Conservation (phyloP, 2,113 vertebrate genomes). For the Psammodynastes pulverulentus region DNA sequence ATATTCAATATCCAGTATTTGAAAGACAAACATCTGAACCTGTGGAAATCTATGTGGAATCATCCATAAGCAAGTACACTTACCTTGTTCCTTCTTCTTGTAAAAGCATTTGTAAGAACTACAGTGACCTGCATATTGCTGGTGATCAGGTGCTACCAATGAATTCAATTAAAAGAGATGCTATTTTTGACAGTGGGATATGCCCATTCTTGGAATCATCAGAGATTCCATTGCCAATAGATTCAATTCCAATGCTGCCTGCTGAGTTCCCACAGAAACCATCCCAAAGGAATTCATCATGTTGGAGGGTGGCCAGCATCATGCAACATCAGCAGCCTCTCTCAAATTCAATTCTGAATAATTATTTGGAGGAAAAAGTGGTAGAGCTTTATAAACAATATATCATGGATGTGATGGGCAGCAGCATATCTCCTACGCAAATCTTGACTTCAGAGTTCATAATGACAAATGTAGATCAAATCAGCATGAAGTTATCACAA, state of each 20-base stretch:
- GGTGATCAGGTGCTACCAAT: slow-evolving; percentile 90
- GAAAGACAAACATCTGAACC: slow-evolving; percentile 66
- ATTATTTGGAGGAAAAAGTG: slow-evolving; percentile 91
- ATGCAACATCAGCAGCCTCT: slow-evolving; percentile 83
- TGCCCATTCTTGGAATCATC: slow-evolving; percentile 88
- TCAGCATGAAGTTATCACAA: slow-evolving; percentile 86
- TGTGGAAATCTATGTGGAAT: slow-evolving; percentile 63
- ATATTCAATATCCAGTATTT: slow-evolving; percentile 25
- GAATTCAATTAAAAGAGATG: slow-evolving; percentile 70
- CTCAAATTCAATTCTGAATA: slow-evolving; percentile 87
- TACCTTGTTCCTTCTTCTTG: slow-evolving; percentile 91
- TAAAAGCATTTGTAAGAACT: slow-evolving; percentile 93
- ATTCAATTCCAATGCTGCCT: slow-evolving; percentile 59
- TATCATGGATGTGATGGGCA: slow-evolving; percentile 83
- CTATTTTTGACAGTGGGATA: slow-evolving; percentile 67
- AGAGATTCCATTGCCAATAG: slow-evolving; percentile 79
- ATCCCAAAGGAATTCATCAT: slow-evolving; percentile 71
- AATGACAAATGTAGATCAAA: slow-evolving; percentile 89
- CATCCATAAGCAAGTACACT: slow-evolving; percentile 66
- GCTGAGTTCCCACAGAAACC: slow-evolving; percentile 42
- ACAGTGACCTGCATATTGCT: slow-evolving; percentile 91
- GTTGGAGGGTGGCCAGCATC: slow-evolving; percentile 77
- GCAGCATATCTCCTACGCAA: slow-evolving; percentile 72
- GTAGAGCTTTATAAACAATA: slow-evolving; percentile 91
- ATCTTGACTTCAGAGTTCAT: slow-evolving; percentile 88